phyloP scores from a whole-genome alignment of 2,888 invertebrate species.

The Microctonus hyperodae region DNA sequence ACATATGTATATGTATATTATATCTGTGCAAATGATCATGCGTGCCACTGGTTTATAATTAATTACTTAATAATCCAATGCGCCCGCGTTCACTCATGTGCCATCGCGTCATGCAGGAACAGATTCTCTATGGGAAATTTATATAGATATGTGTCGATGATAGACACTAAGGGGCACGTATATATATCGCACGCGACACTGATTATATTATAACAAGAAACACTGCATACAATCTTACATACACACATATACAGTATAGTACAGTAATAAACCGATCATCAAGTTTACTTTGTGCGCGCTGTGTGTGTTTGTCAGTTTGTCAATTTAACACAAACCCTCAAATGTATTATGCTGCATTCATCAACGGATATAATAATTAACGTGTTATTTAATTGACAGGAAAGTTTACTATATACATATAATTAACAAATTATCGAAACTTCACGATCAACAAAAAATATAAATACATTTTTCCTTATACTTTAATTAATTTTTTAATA shows the following conservation, averaged over 20 bases:
- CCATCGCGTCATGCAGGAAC: neutral
- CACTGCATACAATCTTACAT: neutral
- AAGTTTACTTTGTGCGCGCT: neutral
- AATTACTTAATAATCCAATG: conserved; percentile 20
- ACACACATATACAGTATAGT: neutral
- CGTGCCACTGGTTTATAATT: neutral
- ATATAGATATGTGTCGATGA: conserved; percentile 7
- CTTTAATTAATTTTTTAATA: too few species aligned
- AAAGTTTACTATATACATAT: neutral
- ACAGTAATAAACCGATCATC: neutral
- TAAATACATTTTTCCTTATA: neutral
- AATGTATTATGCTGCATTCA: neutral
- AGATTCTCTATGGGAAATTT: neutral
- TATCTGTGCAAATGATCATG: neutral
- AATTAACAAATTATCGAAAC: neutral
- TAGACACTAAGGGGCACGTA: neutral
- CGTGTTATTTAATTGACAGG: neutral
- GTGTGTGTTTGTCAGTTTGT: neutral
- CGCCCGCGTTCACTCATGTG: neutral
- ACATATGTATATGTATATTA: neutral
- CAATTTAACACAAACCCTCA: neutral
- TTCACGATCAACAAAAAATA: neutral
- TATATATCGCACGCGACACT: neutral
- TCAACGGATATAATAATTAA: conserved; percentile 6
- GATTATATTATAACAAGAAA: neutral